These are phyloP conservation scores for Paratrypauchen microcephalus DNA, from an alignment of 2,797 vertebrate species.

Conservation along the genomic window DNA sequence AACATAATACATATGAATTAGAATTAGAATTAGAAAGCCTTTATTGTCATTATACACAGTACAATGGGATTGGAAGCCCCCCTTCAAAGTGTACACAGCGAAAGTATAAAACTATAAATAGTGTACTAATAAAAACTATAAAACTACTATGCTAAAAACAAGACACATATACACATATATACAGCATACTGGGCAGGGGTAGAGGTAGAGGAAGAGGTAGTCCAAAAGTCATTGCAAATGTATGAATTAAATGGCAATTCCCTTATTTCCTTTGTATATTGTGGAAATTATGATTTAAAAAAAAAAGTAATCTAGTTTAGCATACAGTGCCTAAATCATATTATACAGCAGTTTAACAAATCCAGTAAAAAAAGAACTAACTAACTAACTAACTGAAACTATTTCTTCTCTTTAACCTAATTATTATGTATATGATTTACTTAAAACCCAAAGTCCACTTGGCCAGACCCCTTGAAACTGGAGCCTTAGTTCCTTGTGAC, in stretches of 20 bases:
- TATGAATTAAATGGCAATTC: background rate
- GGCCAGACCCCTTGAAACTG: background rate
- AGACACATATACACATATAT: no score
- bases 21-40: no score
- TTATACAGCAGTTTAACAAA: background rate
- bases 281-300: no score
- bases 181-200: no score
- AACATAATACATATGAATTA: background rate
- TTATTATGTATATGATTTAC: background rate
- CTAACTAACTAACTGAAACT: background rate
- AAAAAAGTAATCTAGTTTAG: background rate
- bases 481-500: background rate
- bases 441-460: background rate
- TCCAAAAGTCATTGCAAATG: no score
- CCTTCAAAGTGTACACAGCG: no score
- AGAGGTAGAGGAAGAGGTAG: no score
- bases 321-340: background rate
- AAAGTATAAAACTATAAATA: no score
- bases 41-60: no score
- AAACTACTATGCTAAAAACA: no score
- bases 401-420: background rate
- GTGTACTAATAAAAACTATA: no score
- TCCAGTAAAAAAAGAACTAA: background rate
- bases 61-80: no score
- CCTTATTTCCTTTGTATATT: background rate